These are phyloP conservation scores for Drosophila arawakana DNA, from an alignment of 1,140 invertebrate species.

Conservation along the genomic window DNA sequence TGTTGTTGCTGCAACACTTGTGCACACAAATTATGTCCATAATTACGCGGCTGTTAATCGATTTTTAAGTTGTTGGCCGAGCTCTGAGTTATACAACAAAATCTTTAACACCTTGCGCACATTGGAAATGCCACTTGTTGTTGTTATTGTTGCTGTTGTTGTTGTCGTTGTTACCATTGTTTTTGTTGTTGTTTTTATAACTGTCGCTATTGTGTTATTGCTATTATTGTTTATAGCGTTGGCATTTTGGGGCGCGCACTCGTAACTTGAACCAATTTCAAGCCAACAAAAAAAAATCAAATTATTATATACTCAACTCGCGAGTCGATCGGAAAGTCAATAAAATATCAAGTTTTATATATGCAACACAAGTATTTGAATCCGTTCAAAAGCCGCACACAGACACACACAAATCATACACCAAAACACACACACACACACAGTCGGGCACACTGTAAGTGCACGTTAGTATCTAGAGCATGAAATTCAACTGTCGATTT, in stretches of 20 bases:
- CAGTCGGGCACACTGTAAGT: constrained; percentile 39
- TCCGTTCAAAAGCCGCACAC: constrained; percentile 42
- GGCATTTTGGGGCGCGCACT: constrained; percentile 49
- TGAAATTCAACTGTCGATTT: constrained; percentile 70
- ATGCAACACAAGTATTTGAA: constrained; percentile 37
- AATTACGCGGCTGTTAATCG: constrained; percentile 76
- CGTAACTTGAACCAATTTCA: constrained; percentile 42
- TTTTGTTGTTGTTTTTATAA: constrained; percentile 13
- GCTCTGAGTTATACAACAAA: constrained; percentile 67
- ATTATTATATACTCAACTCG: constrained; percentile 19
- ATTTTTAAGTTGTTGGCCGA: constrained; percentile 71
- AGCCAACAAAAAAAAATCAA: constrained; percentile 33
- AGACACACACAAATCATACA: neutral
- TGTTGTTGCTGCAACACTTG: constrained; percentile 76
- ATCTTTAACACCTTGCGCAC: constrained; percentile 78
- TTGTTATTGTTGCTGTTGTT: neutral
- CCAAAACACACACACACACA: constrained; percentile 3
- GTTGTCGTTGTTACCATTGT: constrained; percentile 13
- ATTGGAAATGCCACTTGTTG: constrained; percentile 51
- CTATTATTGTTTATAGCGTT: constrained; percentile 41
- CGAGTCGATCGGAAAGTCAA: constrained; percentile 65
- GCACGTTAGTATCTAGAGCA: constrained; percentile 78
- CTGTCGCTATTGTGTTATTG: constrained; percentile 13
- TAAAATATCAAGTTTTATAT: constrained; percentile 75
- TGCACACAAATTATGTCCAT: constrained; percentile 70